Conservation (phyloP, 2,113 vertebrate genomes). For the Lampris megalopsis region DNA sequence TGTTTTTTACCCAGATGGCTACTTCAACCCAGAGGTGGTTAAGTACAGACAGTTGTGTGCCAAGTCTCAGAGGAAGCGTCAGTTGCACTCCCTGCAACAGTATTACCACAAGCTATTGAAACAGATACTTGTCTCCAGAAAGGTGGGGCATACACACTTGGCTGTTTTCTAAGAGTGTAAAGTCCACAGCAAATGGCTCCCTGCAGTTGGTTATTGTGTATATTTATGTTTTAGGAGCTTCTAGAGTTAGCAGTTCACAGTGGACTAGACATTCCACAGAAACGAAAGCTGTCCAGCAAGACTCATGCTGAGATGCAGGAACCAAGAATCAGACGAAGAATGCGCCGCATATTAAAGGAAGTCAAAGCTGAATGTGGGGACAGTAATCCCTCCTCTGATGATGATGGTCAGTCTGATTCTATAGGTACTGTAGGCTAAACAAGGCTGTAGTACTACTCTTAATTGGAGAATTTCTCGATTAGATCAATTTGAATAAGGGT, state of each 20-base stretch:
- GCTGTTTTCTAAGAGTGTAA: background rate
- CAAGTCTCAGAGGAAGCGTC: constrained; percentile 93
- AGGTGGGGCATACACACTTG: constrained; percentile 73
- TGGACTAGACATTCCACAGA: constrained; percentile 85
- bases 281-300: constrained; percentile 76
- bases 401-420: constrained; percentile 86
- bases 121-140: constrained; percentile 95
- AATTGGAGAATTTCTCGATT: background rate
- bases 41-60: constrained; percentile 94
- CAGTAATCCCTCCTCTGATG: constrained; percentile 91
- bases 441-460: background rate
- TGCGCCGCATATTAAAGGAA: constrained; percentile 90
- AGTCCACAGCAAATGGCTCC: background rate
- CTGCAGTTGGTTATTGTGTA: background rate
- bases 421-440: too few relatives aligned
- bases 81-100: constrained; percentile 91
- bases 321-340: constrained; percentile 86
- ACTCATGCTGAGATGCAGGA: constrained; percentile 88
- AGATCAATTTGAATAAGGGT: background rate
- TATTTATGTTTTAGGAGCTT: constrained; percentile 82
- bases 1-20: constrained; percentile 84
- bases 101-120: constrained; percentile 94
- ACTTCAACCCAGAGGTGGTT: constrained; percentile 97
- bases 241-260: constrained; percentile 90
- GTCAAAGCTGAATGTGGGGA: constrained; percentile 95